These are phyloP conservation scores for Anguilla japonica DNA, from an alignment of 2,113 vertebrate species.

Conservation along the genomic window DNA sequence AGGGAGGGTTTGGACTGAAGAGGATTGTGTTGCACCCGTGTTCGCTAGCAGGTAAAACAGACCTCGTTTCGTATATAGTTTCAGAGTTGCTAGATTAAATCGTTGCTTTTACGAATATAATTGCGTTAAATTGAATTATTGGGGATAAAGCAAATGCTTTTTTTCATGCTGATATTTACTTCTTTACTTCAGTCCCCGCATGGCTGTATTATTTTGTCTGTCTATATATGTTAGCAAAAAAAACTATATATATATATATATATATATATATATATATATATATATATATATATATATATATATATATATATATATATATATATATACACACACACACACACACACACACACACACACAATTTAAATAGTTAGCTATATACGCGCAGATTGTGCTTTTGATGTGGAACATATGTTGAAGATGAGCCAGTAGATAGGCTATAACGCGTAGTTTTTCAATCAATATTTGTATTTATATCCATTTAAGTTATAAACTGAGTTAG, in stretches of 20 bases:
- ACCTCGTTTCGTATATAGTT: constrained; percentile 1
- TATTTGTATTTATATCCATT: not conserved
- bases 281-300: no score
- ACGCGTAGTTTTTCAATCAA: not conserved
- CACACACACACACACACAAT: no score
- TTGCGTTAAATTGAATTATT: not conserved
- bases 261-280: no score
- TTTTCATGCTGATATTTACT: not conserved
- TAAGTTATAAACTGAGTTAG: not conserved
- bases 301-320: no score
- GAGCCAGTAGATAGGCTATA: not conserved
- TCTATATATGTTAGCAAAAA: not conserved
- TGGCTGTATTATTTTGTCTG: not conserved
- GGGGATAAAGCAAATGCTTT: not conserved
- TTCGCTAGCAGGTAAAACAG: constrained; percentile 27
- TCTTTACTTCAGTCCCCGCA: not conserved
- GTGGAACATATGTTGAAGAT: not conserved
- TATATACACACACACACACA: no score
- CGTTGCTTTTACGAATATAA: not conserved
- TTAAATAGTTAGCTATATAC: no score
- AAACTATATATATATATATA: no score
- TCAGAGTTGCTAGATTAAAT: constrained; percentile 22
- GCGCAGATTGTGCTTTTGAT: no score
- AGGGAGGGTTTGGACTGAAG: constrained; percentile 18
- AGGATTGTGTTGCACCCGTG: not conserved